These are phyloP conservation scores for Tachina lurida DNA, from an alignment of 2,888 invertebrate genomes.

Conservation along the genomic window DNA sequence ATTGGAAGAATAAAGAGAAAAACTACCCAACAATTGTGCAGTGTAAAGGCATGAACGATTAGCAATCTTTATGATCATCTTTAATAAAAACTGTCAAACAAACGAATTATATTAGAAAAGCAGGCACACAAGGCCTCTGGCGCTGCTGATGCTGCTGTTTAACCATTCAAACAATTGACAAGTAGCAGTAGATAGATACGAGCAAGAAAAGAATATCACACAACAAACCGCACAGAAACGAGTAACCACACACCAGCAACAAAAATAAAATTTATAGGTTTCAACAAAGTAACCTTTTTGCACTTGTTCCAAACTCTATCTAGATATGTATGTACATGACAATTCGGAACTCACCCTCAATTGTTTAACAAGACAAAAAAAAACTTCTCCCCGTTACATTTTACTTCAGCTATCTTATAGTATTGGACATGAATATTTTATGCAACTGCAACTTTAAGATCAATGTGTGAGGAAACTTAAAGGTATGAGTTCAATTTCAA, in stretches of 20 bases:
- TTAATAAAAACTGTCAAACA: conserved; percentile 59
- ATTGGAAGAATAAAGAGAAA: conserved; percentile 5
- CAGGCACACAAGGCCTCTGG: conserved; percentile 42
- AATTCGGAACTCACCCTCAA: conserved; percentile 48
- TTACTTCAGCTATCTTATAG: background rate
- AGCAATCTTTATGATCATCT: conserved; percentile 69
- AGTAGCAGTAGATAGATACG: conserved; percentile 75
- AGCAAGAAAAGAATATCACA: conserved; percentile 82
- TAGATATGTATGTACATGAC: background rate
- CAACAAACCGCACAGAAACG: conserved; percentile 78
- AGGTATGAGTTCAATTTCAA: conserved; percentile 26
- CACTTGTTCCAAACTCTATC: conserved; percentile 22
- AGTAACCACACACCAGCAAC: conserved; percentile 68
- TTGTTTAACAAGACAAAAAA: background rate
- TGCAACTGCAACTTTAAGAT: conserved; percentile 51
- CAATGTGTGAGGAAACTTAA: background rate
- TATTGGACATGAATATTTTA: conserved; percentile 36
- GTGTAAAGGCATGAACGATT: conserved; percentile 63
- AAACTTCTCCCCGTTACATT: background rate
- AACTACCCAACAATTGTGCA: conserved; percentile 33
- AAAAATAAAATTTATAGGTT: conserved; percentile 74
- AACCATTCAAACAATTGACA: conserved; percentile 74
- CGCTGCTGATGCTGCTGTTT: background rate
- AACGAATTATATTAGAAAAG: conserved; percentile 33
- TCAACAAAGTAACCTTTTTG: conserved; percentile 26